Evolutionary conservation across 1,140 invertebrate genomes (phyloP).

Genomic region (Gryllus bimaculatus): DNA sequence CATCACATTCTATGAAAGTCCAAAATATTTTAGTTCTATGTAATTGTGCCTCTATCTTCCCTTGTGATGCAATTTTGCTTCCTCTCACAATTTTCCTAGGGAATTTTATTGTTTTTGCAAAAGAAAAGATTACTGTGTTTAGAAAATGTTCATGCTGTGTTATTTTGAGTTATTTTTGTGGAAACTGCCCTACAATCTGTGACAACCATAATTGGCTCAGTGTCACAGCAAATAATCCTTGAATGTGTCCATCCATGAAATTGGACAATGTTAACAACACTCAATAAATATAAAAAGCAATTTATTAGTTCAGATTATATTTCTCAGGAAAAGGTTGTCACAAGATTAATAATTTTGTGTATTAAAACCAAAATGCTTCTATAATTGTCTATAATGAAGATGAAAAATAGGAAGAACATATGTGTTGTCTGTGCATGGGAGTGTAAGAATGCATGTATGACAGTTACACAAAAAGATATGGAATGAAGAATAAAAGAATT

Average conservation of each 20-base stretch:
- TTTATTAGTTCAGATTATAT: too few relatives aligned
- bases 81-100: neutral
- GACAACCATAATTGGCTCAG: neutral
- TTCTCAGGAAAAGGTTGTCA: neutral
- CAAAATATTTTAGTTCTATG: neutral
- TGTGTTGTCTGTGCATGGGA: neutral
- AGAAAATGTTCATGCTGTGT: too few relatives aligned
- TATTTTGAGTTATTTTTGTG: too few relatives aligned
- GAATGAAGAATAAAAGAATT: neutral
- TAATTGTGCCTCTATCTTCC: constrained; percentile 4
- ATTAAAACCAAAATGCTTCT: too few relatives aligned
- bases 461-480: neutral
- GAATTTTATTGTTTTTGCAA: neutral
- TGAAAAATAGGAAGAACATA: neutral
- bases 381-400: too few relatives aligned
- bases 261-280: too few relatives aligned
- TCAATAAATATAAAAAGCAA: too few relatives aligned
- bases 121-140: too few relatives aligned
- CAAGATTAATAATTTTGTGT: too few relatives aligned
- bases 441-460: neutral
- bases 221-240: neutral
- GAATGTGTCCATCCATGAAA: too few relatives aligned
- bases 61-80: neutral
- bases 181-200: neutral
- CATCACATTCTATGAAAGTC: too few relatives aligned